Base-by-base conservation (phyloP, 2,113 vertebrate genomes). In the Seriola quinqueradiata region DNA sequence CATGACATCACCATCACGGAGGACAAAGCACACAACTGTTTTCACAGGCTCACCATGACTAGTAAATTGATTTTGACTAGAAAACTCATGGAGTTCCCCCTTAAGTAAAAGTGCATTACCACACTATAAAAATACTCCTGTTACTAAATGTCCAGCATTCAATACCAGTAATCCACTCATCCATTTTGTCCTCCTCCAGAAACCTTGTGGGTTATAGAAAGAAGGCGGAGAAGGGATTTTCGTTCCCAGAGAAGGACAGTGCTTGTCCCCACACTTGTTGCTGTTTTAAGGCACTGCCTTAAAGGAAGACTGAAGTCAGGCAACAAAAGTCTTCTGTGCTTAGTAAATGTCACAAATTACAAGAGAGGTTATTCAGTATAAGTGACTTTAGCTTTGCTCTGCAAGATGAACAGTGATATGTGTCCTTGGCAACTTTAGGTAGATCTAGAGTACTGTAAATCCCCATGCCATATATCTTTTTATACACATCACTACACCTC, bases 301-400 rank as follows among this genome's bases (percentile, higher is more conserved):
- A 5, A 58, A 32, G 16, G 8, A 58, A 32, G 16, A 5, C 4
- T 64, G 11, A 70, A 61, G 44, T 38, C 44, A 19, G n/a, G 11
- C 46, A 48, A 60, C 34, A 44, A 0, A 77, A 52, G 21, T 58
- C 36, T 67, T 76, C 32, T 63, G 68, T 70, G 63, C 69, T 19
- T n/a, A 14, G 6, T 63, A 46, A 44, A 54, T 16, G 1, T 12
- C 12, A 21, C 34, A 61, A 1, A 50, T 57, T 3, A 21, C 8
- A 48, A 8, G 4, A 64, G 25, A 36, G 32, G 38, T 75, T 60
- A 34, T 58, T 3, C 16, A 14, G 13, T 8, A 42, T 0, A 0
- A 48, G 19, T 55, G 12, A 3, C 5, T 68, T 34, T 13, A 70
- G 19, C 42, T 70, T 79, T 1, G 3, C 19, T 67, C 5, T 70